phyloP scores from a whole-genome alignment of 2,888 invertebrate genomes.

The Dasysyrphus albostriatus region DNA sequence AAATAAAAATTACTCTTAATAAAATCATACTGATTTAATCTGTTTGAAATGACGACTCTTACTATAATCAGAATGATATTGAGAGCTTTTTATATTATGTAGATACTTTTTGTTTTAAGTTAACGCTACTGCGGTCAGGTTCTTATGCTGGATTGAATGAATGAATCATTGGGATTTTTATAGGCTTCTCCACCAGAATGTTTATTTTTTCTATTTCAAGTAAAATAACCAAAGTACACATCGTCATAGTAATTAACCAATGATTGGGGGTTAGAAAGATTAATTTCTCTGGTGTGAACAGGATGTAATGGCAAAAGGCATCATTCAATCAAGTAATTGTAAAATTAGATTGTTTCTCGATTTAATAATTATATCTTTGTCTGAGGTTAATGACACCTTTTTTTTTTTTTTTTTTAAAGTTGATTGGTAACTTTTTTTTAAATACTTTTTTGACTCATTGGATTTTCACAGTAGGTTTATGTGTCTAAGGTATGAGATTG shows the following conservation, averaged over 20 bases:
- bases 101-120: background rate
- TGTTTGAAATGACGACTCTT: background rate
- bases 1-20: background rate
- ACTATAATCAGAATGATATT: background rate
- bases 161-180: constrained; percentile 2
- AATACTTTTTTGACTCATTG: too few species aligned
- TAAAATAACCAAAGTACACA: background rate
- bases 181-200: background rate
- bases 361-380: background rate
- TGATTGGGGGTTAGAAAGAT: background rate
- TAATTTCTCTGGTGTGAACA: background rate
- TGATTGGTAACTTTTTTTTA: background rate
- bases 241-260: background rate
- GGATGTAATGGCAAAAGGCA: background rate
- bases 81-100: background rate
- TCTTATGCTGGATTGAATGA: background rate
- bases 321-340: background rate
- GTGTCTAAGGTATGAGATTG: too few species aligned
- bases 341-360: background rate
- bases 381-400: too few species aligned
- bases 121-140: background rate
- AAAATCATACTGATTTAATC: constrained; percentile 10
- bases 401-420: background rate
- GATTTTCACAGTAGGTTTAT: too few species aligned
- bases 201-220: background rate